These are phyloP conservation scores for Anastatus disparis DNA, from an alignment of 1,140 invertebrate species.

Conservation along the genomic window DNA sequence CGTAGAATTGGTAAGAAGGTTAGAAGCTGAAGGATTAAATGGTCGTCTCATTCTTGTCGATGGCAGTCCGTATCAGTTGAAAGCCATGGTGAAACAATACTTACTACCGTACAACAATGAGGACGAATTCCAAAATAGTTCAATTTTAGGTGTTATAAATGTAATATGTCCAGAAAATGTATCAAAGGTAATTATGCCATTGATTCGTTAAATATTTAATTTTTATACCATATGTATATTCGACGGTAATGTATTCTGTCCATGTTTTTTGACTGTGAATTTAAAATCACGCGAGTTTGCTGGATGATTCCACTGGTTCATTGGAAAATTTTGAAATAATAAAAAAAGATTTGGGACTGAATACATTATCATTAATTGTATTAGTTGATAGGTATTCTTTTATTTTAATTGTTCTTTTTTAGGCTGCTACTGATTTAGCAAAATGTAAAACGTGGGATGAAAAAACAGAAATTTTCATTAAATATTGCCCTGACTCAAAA, in stretches of 20 bases:
- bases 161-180: constrained; percentile 32
- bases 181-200: constrained; percentile 43
- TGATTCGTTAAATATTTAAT: background rate
- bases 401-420: background rate
- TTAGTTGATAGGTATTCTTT: no score
- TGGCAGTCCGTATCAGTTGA: constrained; percentile 60
- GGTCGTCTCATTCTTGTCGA: constrained; percentile 62
- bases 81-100: constrained; percentile 46
- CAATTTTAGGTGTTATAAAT: constrained; percentile 51
- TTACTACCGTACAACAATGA: constrained; percentile 34
- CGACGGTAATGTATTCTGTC: background rate
- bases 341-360: no score
- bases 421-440: constrained; percentile 54
- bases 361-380: no score
- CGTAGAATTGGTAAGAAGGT: constrained; percentile 56
- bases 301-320: no score
- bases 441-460: constrained; percentile 58
- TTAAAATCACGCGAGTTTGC: no score
- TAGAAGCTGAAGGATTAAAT: constrained; percentile 56
- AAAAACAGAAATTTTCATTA: constrained; percentile 55
- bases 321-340: no score
- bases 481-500: background rate
- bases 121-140: constrained; percentile 51
- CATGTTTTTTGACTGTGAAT: no score
- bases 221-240: background rate